Evolutionary conservation across 1,140 invertebrate species (phyloP).

Genomic region (Drosophila melanogaster): Release_6_plus_ISO1_MT NT_033777.3:13502501-13503000

Average conservation of each 20-base stretch:
- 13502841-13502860: slow-evolving; percentile 52
- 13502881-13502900: slow-evolving; percentile 73
- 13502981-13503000: slow-evolving; percentile 72
- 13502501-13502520: neutral
- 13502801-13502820: slow-evolving; percentile 81
- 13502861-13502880: slow-evolving; percentile 65
- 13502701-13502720: slow-evolving; percentile 48
- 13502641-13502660: slow-evolving; percentile 55
- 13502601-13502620: slow-evolving; percentile 82
- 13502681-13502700: slow-evolving; percentile 69
- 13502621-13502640: slow-evolving; percentile 76
- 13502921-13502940: slow-evolving; percentile 71
- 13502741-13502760: slow-evolving; percentile 22
- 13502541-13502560: slow-evolving; percentile 61
- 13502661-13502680: slow-evolving; percentile 53
- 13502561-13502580: slow-evolving; percentile 73
- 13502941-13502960: slow-evolving; percentile 9
- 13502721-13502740: slow-evolving; percentile 50
- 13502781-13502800: slow-evolving; percentile 34
- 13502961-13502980: slow-evolving; percentile 19
- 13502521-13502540: slow-evolving; percentile 19
- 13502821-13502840: slow-evolving; percentile 77
- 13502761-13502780: slow-evolving; percentile 33
- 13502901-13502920: slow-evolving; percentile 82
- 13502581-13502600: slow-evolving; percentile 82